Evolutionary conservation across 2,797 vertebrate species (phyloP).

Genomic region (Chlorospingus flavigularis): DNA sequence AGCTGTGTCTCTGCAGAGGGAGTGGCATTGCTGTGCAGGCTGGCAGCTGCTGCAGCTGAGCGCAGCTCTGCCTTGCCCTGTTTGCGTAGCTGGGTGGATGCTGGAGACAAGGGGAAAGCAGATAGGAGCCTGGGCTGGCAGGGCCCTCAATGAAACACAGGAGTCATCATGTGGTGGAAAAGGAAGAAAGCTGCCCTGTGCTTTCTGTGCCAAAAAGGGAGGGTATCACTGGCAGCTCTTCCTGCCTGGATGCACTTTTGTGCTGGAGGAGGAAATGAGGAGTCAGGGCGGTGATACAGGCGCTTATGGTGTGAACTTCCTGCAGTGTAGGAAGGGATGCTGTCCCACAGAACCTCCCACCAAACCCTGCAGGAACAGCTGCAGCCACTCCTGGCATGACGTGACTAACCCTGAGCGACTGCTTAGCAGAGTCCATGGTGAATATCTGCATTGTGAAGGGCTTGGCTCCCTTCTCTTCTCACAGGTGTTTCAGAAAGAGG

Average conservation of each 20-base stretch:
- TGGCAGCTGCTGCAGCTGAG: background rate
- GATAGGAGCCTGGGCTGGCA: background rate
- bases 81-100: background rate
- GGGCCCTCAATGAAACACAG: background rate
- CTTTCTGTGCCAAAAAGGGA: background rate
- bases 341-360: background rate
- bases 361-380: background rate
- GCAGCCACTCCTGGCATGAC: background rate
- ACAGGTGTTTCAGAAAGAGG: background rate
- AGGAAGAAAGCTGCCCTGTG: background rate
- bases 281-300: rapidly evolving
- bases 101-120: background rate
- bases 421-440: background rate
- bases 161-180: background rate
- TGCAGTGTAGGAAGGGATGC: background rate
- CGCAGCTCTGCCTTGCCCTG: background rate
- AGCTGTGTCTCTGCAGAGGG: background rate
- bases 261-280: background rate
- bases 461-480: background rate
- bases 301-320: background rate
- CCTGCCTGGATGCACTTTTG: background rate
- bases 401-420: background rate
- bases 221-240: background rate
- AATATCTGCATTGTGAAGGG: background rate
- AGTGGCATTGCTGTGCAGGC: rapidly evolving